Conservation (phyloP, 2,888 invertebrate species). For the Erebia epiphron region DNA sequence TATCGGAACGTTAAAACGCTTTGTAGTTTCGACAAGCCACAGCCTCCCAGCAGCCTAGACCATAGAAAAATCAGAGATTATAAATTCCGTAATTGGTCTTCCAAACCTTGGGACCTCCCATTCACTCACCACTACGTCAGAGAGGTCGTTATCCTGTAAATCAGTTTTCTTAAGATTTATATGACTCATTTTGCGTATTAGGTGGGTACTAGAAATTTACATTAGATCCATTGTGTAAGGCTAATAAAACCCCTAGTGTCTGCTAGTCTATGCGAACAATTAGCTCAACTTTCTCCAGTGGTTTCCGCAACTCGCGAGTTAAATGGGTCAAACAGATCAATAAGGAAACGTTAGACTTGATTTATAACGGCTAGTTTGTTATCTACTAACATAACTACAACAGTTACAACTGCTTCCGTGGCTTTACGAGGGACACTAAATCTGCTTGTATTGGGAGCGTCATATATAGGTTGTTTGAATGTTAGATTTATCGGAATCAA, state of each 20-base stretch:
- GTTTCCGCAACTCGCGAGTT: constrained; percentile 28
- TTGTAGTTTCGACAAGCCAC: too few relatives aligned
- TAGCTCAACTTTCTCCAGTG: constrained; percentile 10
- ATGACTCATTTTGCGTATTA: too few relatives aligned
- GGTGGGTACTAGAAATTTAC: too few relatives aligned
- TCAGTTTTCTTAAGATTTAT: too few relatives aligned
- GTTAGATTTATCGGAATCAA: constrained; percentile 1
- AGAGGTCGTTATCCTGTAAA: too few relatives aligned
- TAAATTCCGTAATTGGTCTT: too few relatives aligned
- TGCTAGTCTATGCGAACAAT: constrained; percentile 2
- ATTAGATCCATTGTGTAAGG: neutral
- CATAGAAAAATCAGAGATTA: too few relatives aligned
- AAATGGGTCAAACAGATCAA: constrained; percentile 59
- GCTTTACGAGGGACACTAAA: constrained; percentile 57
- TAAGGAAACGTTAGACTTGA: constrained; percentile 62
- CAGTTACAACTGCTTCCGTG: constrained; percentile 51
- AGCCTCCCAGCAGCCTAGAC: too few relatives aligned
- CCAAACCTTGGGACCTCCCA: too few relatives aligned
- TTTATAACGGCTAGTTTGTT: constrained; percentile 58
- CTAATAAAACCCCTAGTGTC: neutral
- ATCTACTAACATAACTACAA: constrained; percentile 50
- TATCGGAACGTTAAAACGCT: too few relatives aligned
- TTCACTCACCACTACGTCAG: too few relatives aligned
- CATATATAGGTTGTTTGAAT: constrained; percentile 20
- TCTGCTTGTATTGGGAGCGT: constrained; percentile 30